These are phyloP conservation scores for Danio choprae DNA, from an alignment of 2,797 vertebrate species.

Conservation along the genomic window DNA sequence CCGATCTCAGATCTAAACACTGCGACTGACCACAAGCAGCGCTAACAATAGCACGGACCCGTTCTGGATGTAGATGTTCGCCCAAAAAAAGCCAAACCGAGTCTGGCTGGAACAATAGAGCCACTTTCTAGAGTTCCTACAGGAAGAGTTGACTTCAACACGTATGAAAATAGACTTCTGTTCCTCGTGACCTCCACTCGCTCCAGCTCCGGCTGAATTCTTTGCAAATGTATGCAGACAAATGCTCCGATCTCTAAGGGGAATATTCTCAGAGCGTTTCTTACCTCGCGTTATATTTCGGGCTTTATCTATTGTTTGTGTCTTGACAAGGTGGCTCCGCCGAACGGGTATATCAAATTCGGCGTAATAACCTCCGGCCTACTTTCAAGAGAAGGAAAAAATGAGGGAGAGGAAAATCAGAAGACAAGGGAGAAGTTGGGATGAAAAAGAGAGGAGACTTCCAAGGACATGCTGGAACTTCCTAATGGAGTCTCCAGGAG, in stretches of 20 bases:
- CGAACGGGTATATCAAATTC: slow-evolving; percentile 81
- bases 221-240: slow-evolving; percentile 77
- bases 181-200: slow-evolving; percentile 70
- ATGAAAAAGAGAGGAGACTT: slow-evolving; percentile 75
- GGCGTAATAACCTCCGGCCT: slow-evolving; percentile 80
- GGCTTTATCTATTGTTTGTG: slow-evolving; percentile 81
- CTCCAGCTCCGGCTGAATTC: slow-evolving; percentile 55
- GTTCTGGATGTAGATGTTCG: slow-evolving; percentile 2
- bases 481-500: slow-evolving; percentile 76
- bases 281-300: slow-evolving; percentile 74
- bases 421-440: slow-evolving; percentile 66
- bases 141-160: slow-evolving; percentile 64
- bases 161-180: slow-evolving; percentile 70
- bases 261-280: slow-evolving; percentile 75
- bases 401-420: slow-evolving; percentile 61
- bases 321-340: slow-evolving; percentile 80
- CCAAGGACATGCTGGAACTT: slow-evolving; percentile 81
- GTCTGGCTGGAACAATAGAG: slow-evolving; percentile 50
- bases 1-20: slow-evolving; percentile 60
- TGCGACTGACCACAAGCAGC: slow-evolving; percentile 41
- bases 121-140: slow-evolving; percentile 29
- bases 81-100: not conserved
- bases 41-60: slow-evolving; percentile 31
- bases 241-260: slow-evolving; percentile 77
- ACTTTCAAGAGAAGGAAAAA: slow-evolving; percentile 71